Evolutionary conservation across 2,113 vertebrate genomes (phyloP).

Genomic region (Ceyx melanurus): DNA sequence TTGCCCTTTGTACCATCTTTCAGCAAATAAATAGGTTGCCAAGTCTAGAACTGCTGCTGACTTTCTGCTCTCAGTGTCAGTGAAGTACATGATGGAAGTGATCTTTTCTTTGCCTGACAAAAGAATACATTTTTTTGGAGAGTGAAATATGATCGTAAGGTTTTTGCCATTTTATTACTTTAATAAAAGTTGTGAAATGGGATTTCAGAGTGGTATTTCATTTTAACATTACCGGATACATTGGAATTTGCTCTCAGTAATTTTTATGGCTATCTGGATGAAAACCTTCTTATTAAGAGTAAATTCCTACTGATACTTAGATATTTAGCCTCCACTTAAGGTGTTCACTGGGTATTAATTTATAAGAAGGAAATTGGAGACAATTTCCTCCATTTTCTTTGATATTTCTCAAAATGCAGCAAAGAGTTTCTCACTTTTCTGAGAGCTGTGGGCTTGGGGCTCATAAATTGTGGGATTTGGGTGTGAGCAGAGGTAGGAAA

Average conservation of each 20-base stretch:
- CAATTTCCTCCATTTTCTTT: constrained; percentile 32
- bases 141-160: neutral
- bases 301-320: neutral
- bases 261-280: constrained; percentile 30
- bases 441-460: neutral
- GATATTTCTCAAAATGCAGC: neutral
- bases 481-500: neutral
- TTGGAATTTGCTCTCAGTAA: constrained; percentile 23
- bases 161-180: constrained; percentile 38
- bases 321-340: neutral
- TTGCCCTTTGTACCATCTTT: neutral
- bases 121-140: neutral
- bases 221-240: neutral
- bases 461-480: neutral
- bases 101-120: constrained; percentile 29
- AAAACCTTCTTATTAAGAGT: constrained; percentile 33
- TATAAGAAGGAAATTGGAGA: constrained; percentile 5
- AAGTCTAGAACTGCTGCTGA: neutral
- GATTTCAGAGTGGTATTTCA: constrained; percentile 25
- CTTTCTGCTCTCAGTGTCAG: neutral
- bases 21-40: neutral
- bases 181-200: constrained; percentile 26
- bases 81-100: neutral
- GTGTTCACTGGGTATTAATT: constrained; percentile 13
- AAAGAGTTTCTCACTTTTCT: neutral